Percentiles rank a stretch among this genome's conserved stretches.
Conservation (phyloP, 2,113 vertebrate species). For the Elgaria multicarinata region DNA sequence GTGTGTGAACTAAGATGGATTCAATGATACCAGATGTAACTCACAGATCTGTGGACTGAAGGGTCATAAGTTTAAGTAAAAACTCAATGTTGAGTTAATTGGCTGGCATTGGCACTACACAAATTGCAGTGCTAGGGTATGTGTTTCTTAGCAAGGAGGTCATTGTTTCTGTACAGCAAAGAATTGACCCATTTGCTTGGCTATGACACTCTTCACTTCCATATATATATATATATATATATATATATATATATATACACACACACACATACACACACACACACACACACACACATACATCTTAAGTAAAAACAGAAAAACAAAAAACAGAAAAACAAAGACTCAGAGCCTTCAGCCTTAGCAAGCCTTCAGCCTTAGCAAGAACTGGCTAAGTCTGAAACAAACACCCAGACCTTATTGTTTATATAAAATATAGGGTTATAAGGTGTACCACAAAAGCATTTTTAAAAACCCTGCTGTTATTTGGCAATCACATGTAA, state of each 20-base stretch:
- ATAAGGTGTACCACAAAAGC: background rate
- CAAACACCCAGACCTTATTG: background rate
- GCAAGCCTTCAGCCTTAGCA: no score
- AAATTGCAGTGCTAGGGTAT: constrained; percentile 70
- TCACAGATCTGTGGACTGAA: constrained; percentile 66
- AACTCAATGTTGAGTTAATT: constrained; percentile 81
- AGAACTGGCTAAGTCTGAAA: constrained; percentile 17
- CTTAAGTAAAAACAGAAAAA: constrained; percentile 62
- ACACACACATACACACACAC: constrained; percentile 38
- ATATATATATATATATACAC: no score
- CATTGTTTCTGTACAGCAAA: constrained; percentile 62
- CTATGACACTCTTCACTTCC: constrained; percentile 58
- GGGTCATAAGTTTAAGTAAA: constrained; percentile 79
- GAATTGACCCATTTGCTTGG: constrained; percentile 60
- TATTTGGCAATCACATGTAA: constrained; percentile 41
- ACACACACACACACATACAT: constrained; percentile 41
- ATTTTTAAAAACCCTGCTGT: background rate
- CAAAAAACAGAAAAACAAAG: background rate
- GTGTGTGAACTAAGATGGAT: no score
- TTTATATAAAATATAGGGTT: constrained; percentile 6
- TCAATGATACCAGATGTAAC: constrained; percentile 74
- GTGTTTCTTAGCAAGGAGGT: constrained; percentile 66
- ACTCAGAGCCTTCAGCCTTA: constrained; percentile 28
- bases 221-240: constrained; percentile 33
- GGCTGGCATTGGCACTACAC: constrained; percentile 68